These are phyloP conservation scores for Acrocephalus kingi DNA, from an alignment of 2,113 vertebrate genomes.

Conservation along the genomic window DNA sequence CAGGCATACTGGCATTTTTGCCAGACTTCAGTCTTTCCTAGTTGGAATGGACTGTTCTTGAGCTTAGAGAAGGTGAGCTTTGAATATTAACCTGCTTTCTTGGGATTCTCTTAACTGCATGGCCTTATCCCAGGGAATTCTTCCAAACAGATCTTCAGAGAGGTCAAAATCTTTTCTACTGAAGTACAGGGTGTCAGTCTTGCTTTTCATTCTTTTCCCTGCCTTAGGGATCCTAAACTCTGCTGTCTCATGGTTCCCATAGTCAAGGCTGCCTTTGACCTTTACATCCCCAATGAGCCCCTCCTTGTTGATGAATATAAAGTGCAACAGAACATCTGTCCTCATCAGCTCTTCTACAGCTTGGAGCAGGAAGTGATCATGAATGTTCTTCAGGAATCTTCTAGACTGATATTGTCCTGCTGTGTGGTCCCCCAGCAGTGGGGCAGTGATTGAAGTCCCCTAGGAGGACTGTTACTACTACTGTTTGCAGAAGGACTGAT, in stretches of 20 bases:
- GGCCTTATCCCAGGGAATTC: not conserved
- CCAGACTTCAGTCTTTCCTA: not conserved
- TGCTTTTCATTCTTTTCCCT: not conserved
- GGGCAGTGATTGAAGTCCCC: not conserved
- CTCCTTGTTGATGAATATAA: fast-evolving
- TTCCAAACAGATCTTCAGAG: not conserved
- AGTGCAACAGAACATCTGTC: not conserved
- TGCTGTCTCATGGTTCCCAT: fast-evolving
- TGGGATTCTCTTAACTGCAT: not conserved
- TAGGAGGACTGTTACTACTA: not conserved
- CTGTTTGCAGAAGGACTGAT: not conserved
- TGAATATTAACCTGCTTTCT: not conserved
- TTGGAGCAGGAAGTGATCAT: not conserved
- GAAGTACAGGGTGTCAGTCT: not conserved
- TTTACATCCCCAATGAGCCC: fast-evolving
- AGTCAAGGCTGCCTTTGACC: not conserved
- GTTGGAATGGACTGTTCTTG: not conserved
- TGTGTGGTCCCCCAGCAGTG: fast-evolving
- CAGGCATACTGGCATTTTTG: not conserved
- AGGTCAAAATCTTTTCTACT: not conserved
- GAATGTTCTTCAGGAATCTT: not conserved
- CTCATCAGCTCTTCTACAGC: not conserved
- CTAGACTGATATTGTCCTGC: not conserved
- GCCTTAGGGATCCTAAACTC: not conserved
- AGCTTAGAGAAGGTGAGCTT: not conserved